Conservation (phyloP, 2,888 invertebrate species). For the Cybosia mesomella region DNA sequence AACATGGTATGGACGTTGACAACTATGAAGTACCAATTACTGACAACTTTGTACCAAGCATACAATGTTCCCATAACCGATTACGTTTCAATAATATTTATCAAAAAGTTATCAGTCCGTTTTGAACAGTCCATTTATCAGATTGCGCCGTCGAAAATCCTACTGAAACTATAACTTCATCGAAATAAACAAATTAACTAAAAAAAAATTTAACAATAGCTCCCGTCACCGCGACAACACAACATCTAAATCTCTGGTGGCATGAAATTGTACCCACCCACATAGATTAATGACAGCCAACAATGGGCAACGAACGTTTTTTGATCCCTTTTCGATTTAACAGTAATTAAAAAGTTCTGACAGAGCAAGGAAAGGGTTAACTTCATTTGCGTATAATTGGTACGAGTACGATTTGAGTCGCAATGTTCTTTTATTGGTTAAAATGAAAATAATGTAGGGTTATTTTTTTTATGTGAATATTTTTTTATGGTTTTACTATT, state of each 20-base stretch:
- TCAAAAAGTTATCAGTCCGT: too few species aligned
- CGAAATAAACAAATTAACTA: neutral
- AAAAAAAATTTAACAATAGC: slow-evolving; percentile 14
- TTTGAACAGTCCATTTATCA: neutral
- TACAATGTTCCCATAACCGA: neutral
- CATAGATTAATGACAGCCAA: slow-evolving; percentile 80
- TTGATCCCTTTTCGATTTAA: slow-evolving; percentile 82
- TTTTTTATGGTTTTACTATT: neutral
- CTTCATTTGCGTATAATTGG: slow-evolving; percentile 81
- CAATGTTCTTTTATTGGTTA: slow-evolving; percentile 28
- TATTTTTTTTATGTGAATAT: neutral
- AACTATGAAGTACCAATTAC: slow-evolving; percentile 6
- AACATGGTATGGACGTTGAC: slow-evolving; percentile 76
- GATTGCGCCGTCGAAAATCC: neutral
- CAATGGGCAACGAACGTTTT: slow-evolving; percentile 69
- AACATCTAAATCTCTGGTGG: slow-evolving; percentile 50
- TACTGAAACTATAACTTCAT: neutral
- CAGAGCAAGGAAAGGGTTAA: slow-evolving; percentile 77
- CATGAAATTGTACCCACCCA: slow-evolving; percentile 76
- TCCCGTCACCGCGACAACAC: slow-evolving; percentile 15
- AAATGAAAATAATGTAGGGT: neutral
- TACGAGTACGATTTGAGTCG: slow-evolving; percentile 40
- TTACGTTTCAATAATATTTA: neutral
- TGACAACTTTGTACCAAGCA: neutral
- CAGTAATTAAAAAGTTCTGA: slow-evolving; percentile 84